Percentiles rank a stretch among this genome's conserved stretches.
phyloP scores from a whole-genome alignment of 2,113 vertebrate species.

The Nicator chloris region DNA sequence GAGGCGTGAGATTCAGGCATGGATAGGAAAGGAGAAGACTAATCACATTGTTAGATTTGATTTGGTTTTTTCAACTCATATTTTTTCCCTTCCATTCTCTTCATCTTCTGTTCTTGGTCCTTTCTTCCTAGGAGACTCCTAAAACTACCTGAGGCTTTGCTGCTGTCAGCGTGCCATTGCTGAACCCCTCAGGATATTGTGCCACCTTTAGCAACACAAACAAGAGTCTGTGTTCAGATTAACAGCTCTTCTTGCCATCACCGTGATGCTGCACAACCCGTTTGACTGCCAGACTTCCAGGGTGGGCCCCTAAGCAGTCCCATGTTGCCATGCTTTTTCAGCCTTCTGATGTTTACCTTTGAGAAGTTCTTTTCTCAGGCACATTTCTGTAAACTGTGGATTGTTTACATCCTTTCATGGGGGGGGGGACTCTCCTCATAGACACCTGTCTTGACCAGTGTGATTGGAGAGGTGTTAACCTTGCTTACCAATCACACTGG shows the following conservation, averaged over 20 bases:
- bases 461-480: too few relatives aligned
- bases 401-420: too few relatives aligned
- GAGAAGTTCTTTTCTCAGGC: too few relatives aligned
- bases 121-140: background rate
- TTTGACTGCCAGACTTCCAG: background rate
- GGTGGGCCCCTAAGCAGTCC: background rate
- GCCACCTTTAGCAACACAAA: background rate
- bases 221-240: background rate
- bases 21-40: background rate
- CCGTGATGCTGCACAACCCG: fast-evolving
- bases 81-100: background rate
- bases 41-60: background rate
- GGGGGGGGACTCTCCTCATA: too few relatives aligned
- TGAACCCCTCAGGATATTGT: background rate
- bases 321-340: too few relatives aligned
- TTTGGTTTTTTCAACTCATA: background rate
- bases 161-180: background rate
- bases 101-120: background rate
- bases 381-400: too few relatives aligned
- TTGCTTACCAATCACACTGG: too few relatives aligned
- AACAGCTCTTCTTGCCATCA: background rate
- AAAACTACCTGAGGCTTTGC: background rate
- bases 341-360: too few relatives aligned
- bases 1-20: background rate
- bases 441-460: too few relatives aligned